phyloP scores from a whole-genome alignment of 2,797 vertebrate species.

The Tarsius wallacei region DNA sequence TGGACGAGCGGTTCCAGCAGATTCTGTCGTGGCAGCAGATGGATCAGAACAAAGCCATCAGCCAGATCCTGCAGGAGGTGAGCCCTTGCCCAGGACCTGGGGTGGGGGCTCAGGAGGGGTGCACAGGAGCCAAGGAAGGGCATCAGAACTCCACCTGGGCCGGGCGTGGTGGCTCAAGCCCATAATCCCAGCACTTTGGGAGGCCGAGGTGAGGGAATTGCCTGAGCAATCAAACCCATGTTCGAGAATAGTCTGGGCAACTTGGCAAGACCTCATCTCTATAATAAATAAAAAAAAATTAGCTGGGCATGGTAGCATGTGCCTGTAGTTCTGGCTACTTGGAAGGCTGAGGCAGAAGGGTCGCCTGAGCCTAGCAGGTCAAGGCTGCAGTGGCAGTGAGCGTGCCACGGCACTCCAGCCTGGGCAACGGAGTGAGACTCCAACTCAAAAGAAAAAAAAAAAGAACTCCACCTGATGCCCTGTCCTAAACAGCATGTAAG shows the following conservation, averaged over 20 bases:
- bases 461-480: too few species aligned
- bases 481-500: too few species aligned
- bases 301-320: too few species aligned
- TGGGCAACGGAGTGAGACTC: background rate
- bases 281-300: too few species aligned
- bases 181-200: too few species aligned
- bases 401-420: background rate
- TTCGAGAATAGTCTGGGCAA: too few species aligned
- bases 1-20: slow-evolving; percentile 96
- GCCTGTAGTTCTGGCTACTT: too few species aligned
- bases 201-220: too few species aligned
- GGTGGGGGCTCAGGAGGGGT: fast-evolving
- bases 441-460: too few species aligned
- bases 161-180: background rate
- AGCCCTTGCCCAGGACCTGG: background rate
- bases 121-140: background rate
- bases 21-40: slow-evolving; percentile 96
- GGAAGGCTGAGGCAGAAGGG: background rate
- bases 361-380: background rate
- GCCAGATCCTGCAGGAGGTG: slow-evolving; percentile 97
- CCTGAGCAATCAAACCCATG: too few species aligned
- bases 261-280: too few species aligned
- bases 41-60: slow-evolving; percentile 97
- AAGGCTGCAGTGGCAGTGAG: background rate
- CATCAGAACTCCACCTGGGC: fast-evolving